Percentiles rank a stretch among this genome's conserved stretches.
phyloP scores from a whole-genome alignment of 2,797 vertebrate genomes.

The Sarcophilus harrisii region DNA sequence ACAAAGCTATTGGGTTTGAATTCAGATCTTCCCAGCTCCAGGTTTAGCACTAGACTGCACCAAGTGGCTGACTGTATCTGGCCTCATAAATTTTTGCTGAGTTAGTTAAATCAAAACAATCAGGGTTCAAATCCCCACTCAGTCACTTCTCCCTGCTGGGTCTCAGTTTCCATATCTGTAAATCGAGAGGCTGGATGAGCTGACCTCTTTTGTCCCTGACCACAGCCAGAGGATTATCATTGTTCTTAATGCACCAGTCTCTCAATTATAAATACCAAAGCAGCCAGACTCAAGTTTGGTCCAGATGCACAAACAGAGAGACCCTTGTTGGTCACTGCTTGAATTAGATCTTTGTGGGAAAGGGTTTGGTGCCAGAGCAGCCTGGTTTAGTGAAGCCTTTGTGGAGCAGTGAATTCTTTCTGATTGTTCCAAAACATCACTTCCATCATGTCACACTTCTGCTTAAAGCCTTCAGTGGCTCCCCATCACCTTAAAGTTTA shows the following conservation, averaged over 20 bases:
- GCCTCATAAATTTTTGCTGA: not conserved
- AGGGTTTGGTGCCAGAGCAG: not conserved
- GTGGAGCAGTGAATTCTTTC: not conserved
- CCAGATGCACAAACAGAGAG: not conserved
- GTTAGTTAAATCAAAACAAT: not conserved
- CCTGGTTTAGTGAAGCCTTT: not conserved
- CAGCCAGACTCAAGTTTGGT: not conserved
- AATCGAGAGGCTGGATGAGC: not conserved
- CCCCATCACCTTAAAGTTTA: not conserved
- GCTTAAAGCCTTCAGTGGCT: not conserved
- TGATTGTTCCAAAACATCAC: not conserved
- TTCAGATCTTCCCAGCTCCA: not conserved
- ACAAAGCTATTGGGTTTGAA: not conserved
- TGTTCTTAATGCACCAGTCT: not conserved
- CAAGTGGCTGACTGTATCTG: not conserved
- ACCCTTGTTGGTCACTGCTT: not conserved
- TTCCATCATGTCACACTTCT: not conserved
- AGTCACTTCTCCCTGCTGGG: not conserved
- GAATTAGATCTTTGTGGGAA: not conserved
- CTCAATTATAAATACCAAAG: not conserved
- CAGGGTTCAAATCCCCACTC: not conserved
- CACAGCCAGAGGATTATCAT: not conserved
- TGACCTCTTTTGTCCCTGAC: not conserved
- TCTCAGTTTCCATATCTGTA: not conserved
- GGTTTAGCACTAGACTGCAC: accelerated